Conservation (phyloP, 2,797 vertebrate genomes). For the Tauraco hartlaubi region DNA sequence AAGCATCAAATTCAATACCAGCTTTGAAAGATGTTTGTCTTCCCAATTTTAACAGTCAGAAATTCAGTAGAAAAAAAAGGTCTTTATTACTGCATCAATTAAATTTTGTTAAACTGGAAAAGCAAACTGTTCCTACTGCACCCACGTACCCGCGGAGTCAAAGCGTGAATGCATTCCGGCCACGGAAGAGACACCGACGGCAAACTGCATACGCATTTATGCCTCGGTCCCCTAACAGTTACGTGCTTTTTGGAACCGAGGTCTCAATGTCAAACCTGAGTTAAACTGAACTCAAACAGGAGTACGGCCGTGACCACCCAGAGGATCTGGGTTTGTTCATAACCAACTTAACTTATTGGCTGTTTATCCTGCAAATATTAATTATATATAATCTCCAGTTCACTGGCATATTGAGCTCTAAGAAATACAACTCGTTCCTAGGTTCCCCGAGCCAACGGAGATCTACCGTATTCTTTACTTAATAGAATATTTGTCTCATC, state of each 20-base stretch:
- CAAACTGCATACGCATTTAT: neutral
- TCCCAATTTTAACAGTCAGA: constrained; percentile 3
- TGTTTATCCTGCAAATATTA: neutral
- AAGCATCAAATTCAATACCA: neutral
- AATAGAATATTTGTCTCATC: constrained; percentile 43
- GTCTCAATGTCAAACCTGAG: neutral
- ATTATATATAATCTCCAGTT: neutral
- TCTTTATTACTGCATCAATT: neutral
- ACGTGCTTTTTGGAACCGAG: neutral
- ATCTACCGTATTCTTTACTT: constrained; percentile 1
- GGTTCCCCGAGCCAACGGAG: neutral
- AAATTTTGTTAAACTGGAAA: constrained; percentile 1
- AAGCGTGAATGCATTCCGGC: neutral
- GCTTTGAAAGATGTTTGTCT: neutral
- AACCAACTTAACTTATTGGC: neutral
- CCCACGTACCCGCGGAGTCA: neutral
- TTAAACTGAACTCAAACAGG: neutral
- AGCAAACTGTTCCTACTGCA: neutral
- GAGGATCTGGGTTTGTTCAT: neutral
- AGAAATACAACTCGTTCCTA: neutral
- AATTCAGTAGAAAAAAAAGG: constrained; percentile 5
- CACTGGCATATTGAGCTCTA: neutral
- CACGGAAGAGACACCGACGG: neutral
- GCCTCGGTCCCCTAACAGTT: neutral
- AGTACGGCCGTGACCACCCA: neutral